Conservation (phyloP, 30 jellyfish, hydroid and myxozoan genomes). For the Aurelia coerulea region DNA sequence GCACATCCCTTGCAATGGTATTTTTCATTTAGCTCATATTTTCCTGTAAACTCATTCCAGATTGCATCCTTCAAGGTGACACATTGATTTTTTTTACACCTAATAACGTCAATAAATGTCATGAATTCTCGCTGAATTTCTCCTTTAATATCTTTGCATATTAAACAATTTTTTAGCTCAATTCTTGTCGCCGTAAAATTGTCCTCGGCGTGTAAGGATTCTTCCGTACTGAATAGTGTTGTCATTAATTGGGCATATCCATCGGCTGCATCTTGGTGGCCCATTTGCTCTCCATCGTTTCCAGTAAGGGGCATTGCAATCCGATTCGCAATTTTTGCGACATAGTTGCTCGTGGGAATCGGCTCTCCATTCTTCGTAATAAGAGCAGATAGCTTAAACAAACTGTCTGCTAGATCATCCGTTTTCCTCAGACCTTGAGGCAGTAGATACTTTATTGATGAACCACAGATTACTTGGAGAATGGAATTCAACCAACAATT, state of each 20-base stretch:
- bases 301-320: not conserved
- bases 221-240: conserved; percentile 1
- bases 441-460: not conserved
- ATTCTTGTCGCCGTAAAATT: not conserved
- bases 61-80: not conserved
- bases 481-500: conserved; percentile 1
- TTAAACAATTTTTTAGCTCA: not conserved
- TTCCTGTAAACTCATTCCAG: conserved; percentile 8
- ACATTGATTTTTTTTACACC: not conserved
- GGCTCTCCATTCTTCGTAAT: not conserved
- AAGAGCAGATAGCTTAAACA: not conserved
- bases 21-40: conserved; percentile 3
- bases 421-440: not conserved
- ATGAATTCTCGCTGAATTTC: not conserved
- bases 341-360: not conserved
- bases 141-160: not conserved
- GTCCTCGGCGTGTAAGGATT: not conserved
- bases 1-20: not conserved
- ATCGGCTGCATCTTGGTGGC: conserved; percentile 30
- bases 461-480: not conserved
- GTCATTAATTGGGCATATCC: conserved; percentile 12
- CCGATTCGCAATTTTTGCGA: not conserved
- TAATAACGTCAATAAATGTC: not conserved
- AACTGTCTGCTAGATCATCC: not conserved
- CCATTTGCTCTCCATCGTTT: not conserved